These are phyloP conservation scores for Choloepus hoffmanni DNA, from an alignment of 2,113 vertebrate genomes.

Conservation along the genomic window DNA sequence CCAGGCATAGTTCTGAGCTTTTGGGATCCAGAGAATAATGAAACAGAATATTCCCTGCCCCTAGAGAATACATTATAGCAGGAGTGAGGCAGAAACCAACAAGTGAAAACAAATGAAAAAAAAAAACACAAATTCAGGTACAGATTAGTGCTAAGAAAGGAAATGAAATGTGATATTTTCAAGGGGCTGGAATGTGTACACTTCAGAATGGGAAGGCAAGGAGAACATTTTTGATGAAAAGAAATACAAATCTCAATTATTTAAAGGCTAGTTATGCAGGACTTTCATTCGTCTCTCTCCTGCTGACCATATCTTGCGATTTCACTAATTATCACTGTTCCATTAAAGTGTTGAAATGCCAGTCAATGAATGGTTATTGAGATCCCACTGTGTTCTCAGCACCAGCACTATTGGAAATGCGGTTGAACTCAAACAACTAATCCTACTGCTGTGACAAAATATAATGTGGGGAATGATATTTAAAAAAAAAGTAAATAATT, in stretches of 20 bases:
- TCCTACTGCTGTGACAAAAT: conserved; percentile 42
- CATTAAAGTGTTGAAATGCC: conserved; percentile 21
- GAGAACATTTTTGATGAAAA: not conserved
- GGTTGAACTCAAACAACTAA: conserved; percentile 36
- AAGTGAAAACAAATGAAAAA: not conserved
- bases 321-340: conserved; percentile 55
- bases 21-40: not conserved
- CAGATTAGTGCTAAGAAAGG: not conserved
- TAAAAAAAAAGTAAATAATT: not conserved
- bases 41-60: not conserved
- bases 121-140: not conserved
- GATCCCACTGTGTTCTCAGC: conserved; percentile 28
- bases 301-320: conserved; percentile 47
- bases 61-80: not conserved
- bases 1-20: not conserved
- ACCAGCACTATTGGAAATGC: not conserved
- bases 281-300: not conserved
- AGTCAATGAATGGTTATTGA: conserved; percentile 1
- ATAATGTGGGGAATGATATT: not conserved
- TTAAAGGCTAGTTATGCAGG: not conserved
- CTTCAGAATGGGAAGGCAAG: not conserved
- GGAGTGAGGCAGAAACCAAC: not conserved
- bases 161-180: not conserved
- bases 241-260: not conserved
- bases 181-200: not conserved